Evolutionary conservation across 2,797 vertebrate species (phyloP), one percentile per base, ranked within the genome.

Genomic region (Melanotaenia parkinsoni): DNA sequence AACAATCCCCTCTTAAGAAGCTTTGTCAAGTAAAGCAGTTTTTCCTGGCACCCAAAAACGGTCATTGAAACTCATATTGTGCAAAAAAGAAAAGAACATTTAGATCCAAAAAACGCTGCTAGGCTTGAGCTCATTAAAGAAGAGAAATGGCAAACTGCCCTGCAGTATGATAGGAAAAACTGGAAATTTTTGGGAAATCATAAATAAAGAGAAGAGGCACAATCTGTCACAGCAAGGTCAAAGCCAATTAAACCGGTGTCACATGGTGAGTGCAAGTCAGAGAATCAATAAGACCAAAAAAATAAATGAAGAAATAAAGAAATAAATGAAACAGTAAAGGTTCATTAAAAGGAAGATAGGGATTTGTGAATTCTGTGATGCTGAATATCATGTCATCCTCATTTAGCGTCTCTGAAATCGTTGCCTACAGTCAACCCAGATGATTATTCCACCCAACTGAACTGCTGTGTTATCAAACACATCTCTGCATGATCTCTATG

Each of bases 371-470:
- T 8, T 11, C 57, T 56, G 28, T 63, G 22, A 58, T 56, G 58
- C 16, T 59, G 37, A 62, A 40, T 11, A 61, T 14, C 33, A 33
- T 61, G 10, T 10, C 22, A 20, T 38, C 20, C 13, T 12, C 35
- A 45, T 51, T 61, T 37, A 64, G 20, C n/a, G 56, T 73, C 26
- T 45, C 4, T 66, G 14, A 76, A 64, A 68, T 58, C n/a, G 24
- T 33, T 33, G 30, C 26, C 28, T 56, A 40, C 16, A 51, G 20
- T 72, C 61, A 54, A 70, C 71, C 56, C 43, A 66, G 47, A 54
- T 3, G 0, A 20, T 62, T 53, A 28, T 28, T 12, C 20, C 26
- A 30, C 4, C 3, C 4, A 13, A 40, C 13, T 51, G 59, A 77
- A 28, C 57, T 47, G n/a, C 58, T 63, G 45, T 43, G 47, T 58